Evolutionary conservation across 1,140 invertebrate genomes (phyloP), one percentile per base, ranked within the genome.

Genomic region (Hypsibius dujardini): DNA sequence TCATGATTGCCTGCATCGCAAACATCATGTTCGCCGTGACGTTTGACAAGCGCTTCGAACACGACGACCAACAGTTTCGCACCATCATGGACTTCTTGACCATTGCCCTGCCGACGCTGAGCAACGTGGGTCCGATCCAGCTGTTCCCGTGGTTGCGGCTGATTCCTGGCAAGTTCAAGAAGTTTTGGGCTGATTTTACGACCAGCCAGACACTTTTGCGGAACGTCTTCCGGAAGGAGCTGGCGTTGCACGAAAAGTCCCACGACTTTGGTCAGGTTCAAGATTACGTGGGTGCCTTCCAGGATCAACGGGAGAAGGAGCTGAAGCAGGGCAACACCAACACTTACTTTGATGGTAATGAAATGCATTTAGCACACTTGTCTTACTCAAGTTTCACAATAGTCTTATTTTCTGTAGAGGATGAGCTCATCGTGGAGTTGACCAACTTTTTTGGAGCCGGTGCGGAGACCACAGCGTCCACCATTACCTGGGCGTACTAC

Each of bases 371-470:
- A 7, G 7, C n/a, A n/a, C 50, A 56, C 50, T 7, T n/a, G 50
- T 56, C n/a, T 56, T 7, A 7, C 7, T n/a, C 7, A 56, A 7
- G 7, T 56, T 56, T 7, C n/a, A 7, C 7, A 56, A 56, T 56
- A 7, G 50, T 56, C n/a, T 7, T n/a, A 56, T 7, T 56, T 56
- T 56, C n/a, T 56, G n/a, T 56, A 62, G 77, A 78, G 15, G 72
- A 72, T 47, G 89, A 93, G 75, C 79, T 90, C 75, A 79, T 85
- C 75, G 88, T 88, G 79, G 79, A 92, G 14, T 76, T 92, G 46
- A 87, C 87, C 1, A 92, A 95, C 79, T 80, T 95, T 71, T 91
- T 90, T 76, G 88, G 90, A 0, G 91, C 89, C 70, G 90, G 90
- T 0, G 84, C 89, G n/a, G 92, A 95, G 77, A 95, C 92, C 0